phyloP scores from a whole-genome alignment of 2,888 invertebrate genomes.

The Dasysyrphus tricinctus region DNA sequence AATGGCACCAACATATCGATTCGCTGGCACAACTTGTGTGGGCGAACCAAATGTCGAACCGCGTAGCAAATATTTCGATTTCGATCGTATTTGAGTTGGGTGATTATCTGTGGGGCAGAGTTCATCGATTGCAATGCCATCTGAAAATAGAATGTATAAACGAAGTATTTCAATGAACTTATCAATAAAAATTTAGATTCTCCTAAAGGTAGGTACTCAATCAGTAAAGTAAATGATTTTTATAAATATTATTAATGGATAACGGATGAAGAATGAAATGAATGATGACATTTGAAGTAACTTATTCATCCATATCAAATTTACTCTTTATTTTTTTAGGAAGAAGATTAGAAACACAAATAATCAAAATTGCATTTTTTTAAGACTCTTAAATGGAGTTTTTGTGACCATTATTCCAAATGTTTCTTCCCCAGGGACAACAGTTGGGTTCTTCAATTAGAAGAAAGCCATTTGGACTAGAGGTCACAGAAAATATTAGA shows the following conservation, averaged over 20 bases:
- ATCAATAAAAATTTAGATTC: not conserved
- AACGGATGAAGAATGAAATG: not conserved
- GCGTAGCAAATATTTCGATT: slow-evolving; percentile 80
- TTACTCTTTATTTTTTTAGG: too few relatives aligned
- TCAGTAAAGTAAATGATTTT: slow-evolving; percentile 4
- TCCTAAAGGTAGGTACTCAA: not conserved
- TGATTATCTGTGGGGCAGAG: slow-evolving; percentile 79
- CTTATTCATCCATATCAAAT: not conserved
- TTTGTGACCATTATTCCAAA: too few relatives aligned
- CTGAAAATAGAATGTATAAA: slow-evolving; percentile 76
- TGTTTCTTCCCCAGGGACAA: too few relatives aligned
- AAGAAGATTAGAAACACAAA: too few relatives aligned
- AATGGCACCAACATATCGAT: slow-evolving; percentile 79
- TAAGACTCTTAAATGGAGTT: too few relatives aligned
- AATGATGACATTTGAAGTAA: not conserved
- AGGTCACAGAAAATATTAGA: too few relatives aligned
- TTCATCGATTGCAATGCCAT: slow-evolving; percentile 82
- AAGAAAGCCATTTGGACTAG: too few relatives aligned
- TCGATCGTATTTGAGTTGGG: slow-evolving; percentile 79
- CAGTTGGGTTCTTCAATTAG: too few relatives aligned
- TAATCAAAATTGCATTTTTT: too few relatives aligned
- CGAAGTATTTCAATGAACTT: slow-evolving; percentile 17
- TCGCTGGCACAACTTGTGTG: slow-evolving; percentile 79
- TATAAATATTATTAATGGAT: not conserved
- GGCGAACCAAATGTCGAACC: slow-evolving; percentile 81